Percentiles rank a stretch among this genome's conserved stretches.
phyloP scores from a whole-genome alignment of 2,113 vertebrate genomes.

The Tachysurus fulvidraco region DNA sequence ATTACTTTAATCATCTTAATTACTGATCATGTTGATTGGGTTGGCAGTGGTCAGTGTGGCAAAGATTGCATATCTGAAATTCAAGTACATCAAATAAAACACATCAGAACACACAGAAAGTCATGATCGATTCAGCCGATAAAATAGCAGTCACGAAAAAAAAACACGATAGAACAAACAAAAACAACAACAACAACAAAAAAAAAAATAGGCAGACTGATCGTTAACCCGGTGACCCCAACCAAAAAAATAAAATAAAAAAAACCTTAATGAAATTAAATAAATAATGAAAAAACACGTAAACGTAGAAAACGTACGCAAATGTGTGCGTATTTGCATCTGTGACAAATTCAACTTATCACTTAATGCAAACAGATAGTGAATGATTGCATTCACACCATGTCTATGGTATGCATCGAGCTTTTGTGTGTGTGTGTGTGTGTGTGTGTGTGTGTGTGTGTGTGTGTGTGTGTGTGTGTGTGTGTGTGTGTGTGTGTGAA shows the following conservation, averaged over 20 bases:
- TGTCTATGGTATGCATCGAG: constrained; percentile 25
- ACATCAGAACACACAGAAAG: constrained; percentile 26
- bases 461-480: constrained; percentile 49
- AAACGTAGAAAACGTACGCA: constrained; percentile 22
- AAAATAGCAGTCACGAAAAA: constrained; percentile 45
- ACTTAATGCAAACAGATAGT: background rate
- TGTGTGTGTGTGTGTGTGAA: constrained; percentile 30
- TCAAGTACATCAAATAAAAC: constrained; percentile 56
- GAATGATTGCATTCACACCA: constrained; percentile 8
- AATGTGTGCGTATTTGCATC: constrained; percentile 3
- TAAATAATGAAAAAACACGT: background rate
- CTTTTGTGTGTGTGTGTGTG: constrained; percentile 56
- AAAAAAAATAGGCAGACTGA: constrained; percentile 33
- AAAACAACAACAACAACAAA: background rate
- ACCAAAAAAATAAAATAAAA: too few relatives aligned
- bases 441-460: constrained; percentile 44
- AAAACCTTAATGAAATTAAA: background rate
- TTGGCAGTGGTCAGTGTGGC: constrained; percentile 73
- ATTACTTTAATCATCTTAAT: constrained; percentile 60
- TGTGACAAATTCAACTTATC: constrained; percentile 9
- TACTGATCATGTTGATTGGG: constrained; percentile 61
- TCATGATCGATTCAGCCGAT: constrained; percentile 14
- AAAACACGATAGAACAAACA: constrained; percentile 5
- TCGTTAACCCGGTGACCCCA: background rate
- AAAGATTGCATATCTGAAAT: constrained; percentile 74